These are phyloP conservation scores for Gallirallus australis DNA, from an alignment of 2,797 vertebrate species.

Conservation along the genomic window DNA sequence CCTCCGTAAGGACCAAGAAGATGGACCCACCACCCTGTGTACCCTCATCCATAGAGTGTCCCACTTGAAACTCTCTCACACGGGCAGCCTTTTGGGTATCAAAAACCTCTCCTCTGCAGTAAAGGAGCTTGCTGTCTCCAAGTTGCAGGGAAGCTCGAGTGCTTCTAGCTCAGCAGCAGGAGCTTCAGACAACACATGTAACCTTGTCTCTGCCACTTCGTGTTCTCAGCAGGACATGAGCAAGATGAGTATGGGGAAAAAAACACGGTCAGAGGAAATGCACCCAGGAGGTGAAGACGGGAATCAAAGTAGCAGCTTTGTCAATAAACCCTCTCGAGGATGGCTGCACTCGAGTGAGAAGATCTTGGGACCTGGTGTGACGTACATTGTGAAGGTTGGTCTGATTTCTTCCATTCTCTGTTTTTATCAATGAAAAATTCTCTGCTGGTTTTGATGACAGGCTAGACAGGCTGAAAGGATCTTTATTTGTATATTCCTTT, in stretches of 20 bases:
- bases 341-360: conserved; percentile 94
- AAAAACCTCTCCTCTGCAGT: conserved; percentile 94
- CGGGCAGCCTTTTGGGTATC: conserved; percentile 91
- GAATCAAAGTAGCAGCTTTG: conserved; percentile 82
- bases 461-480: conserved; percentile 8
- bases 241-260: conserved; percentile 86
- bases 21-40: conserved; percentile 94
- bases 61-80: conserved; percentile 95
- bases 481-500: conserved; percentile 19
- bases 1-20: conserved; percentile 89
- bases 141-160: conserved; percentile 91
- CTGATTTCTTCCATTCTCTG: conserved; percentile 62
- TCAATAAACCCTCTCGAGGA: conserved; percentile 89
- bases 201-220: conserved; percentile 83
- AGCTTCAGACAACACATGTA: conserved; percentile 85
- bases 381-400: conserved; percentile 97
- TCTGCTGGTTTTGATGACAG: conserved; percentile 27
- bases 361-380: conserved; percentile 97
- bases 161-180: conserved; percentile 82
- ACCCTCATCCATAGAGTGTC: conserved; percentile 99
- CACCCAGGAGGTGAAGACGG: conserved; percentile 86
- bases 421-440: conserved; percentile 79
- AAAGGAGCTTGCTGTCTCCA: conserved; percentile 95
- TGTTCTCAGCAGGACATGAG: conserved; percentile 79
- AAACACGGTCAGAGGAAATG: conserved; percentile 86